phyloP scores from a whole-genome alignment of 2,888 invertebrate genomes.

The Gandaritis pyraliata region DNA sequence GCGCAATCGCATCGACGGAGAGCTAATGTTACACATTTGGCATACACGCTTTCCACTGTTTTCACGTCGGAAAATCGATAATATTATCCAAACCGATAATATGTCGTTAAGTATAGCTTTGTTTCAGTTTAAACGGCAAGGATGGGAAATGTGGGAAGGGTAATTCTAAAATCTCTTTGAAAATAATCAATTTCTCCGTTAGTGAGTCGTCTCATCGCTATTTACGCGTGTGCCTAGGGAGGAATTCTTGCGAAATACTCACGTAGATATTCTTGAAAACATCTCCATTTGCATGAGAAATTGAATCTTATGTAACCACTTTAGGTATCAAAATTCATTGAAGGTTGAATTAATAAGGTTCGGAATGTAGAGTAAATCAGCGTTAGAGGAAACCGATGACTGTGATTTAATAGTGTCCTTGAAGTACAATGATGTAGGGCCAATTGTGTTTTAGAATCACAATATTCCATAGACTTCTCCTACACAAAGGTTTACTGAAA shows the following conservation, averaged over 20 bases:
- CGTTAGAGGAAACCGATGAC: constrained; percentile 18
- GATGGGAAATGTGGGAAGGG: too few relatives aligned
- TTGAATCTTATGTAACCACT: constrained; percentile 7
- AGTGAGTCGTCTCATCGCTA: constrained; percentile 1
- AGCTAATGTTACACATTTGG: too few relatives aligned
- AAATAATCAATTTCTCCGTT: neutral
- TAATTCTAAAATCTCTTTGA: constrained; percentile 3
- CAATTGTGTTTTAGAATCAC: constrained; percentile 7
- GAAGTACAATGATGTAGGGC: constrained; percentile 6
- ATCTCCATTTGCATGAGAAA: constrained; percentile 9
- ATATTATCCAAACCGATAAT: too few relatives aligned
- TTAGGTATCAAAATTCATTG: constrained; percentile 19
- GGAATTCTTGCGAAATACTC: constrained; percentile 8
- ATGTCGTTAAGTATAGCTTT: too few relatives aligned
- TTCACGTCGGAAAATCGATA: too few relatives aligned
- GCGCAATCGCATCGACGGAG: too few relatives aligned
- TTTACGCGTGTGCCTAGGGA: constrained; percentile 18
- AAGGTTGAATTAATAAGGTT: constrained; percentile 18
- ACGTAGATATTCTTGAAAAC: constrained; percentile 17
- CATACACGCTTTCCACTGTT: too few relatives aligned
- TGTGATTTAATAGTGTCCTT: constrained; percentile 18
- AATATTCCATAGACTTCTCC: too few relatives aligned
- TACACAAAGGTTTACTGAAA: too few relatives aligned
- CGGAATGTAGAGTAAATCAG: constrained; percentile 28
- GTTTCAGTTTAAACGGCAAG: too few relatives aligned